phyloP scores from a whole-genome alignment of 2,888 invertebrate species.

The Ophioninae sp. region DNA sequence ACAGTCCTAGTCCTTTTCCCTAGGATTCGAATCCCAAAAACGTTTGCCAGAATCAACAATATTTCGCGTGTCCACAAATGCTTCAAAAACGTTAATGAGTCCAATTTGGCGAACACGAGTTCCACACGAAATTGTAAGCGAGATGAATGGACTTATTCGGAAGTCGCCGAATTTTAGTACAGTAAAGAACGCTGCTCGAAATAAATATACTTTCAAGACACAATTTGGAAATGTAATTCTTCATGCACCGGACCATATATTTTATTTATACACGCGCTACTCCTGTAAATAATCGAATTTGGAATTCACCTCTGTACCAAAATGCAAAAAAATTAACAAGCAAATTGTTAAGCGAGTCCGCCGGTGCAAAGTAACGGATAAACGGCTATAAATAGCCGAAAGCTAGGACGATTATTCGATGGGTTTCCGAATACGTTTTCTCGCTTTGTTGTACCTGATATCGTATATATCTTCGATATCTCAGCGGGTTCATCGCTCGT shows the following conservation, averaged over 20 bases:
- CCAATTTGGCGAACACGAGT: no score
- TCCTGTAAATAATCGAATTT: not conserved
- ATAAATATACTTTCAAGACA: not conserved
- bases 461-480: conserved; percentile 37
- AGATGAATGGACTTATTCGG: not conserved
- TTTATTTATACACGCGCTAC: not conserved
- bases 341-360: not conserved
- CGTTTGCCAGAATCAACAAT: no score
- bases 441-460: conserved; percentile 22
- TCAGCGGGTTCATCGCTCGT: conserved; percentile 49
- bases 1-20: no score
- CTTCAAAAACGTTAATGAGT: no score
- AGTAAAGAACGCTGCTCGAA: not conserved
- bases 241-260: not conserved
- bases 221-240: not conserved
- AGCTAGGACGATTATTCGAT: not conserved
- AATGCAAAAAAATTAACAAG: not conserved
- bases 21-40: no score
- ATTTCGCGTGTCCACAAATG: no score
- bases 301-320: not conserved
- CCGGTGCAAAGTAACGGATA: not conserved
- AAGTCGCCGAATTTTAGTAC: not conserved
- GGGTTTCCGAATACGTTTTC: conserved; percentile 4
- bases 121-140: no score
- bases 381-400: not conserved